Percentiles rank a stretch among this genome's conserved stretches.
Evolutionary conservation across 2,113 vertebrate species (phyloP).

Genomic region (Spermophilus dauricus): DNA sequence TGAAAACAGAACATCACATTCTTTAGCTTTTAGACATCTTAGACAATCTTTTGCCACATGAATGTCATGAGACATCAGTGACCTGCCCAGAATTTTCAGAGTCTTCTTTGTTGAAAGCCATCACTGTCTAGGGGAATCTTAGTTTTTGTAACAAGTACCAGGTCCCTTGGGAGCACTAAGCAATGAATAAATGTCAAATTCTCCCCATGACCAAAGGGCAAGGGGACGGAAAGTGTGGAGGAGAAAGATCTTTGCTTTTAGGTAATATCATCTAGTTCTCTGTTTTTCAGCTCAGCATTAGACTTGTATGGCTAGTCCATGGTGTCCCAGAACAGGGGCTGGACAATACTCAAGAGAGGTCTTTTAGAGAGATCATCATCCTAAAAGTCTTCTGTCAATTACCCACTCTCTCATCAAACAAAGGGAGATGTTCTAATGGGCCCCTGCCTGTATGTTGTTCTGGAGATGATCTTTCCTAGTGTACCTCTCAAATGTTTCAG

Average conservation of each 20-base stretch:
- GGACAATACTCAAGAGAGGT: slow-evolving; percentile 96
- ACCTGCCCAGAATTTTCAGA: background rate
- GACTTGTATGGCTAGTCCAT: slow-evolving; percentile 94
- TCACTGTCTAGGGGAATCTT: slow-evolving; percentile 29
- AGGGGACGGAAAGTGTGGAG: slow-evolving; percentile 52
- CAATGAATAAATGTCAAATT: slow-evolving; percentile 61
- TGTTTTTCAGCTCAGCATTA: slow-evolving; percentile 86
- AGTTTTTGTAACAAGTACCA: slow-evolving; percentile 66
- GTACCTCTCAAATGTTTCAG: slow-evolving; percentile 98
- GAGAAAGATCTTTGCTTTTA: slow-evolving; percentile 85
- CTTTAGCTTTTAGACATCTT: background rate
- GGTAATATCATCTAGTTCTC: slow-evolving; percentile 94
- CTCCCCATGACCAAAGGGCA: slow-evolving; percentile 69
- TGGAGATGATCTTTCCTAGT: slow-evolving; percentile 99
- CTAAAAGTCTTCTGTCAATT: slow-evolving; percentile 99
- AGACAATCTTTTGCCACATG: background rate
- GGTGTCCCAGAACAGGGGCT: slow-evolving; percentile 96
- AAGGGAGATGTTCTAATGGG: slow-evolving; percentile 93
- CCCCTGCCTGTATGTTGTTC: slow-evolving; percentile 97
- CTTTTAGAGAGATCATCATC: slow-evolving; percentile 95
- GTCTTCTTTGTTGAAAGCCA: background rate
- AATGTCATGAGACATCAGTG: background rate
- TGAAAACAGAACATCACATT: slow-evolving; percentile 30
- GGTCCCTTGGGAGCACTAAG: slow-evolving; percentile 51
- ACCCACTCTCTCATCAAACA: slow-evolving; percentile 98